Evolutionary conservation across 2,797 vertebrate species (phyloP).

Genomic region (Gymnocypris eckloni): DNA sequence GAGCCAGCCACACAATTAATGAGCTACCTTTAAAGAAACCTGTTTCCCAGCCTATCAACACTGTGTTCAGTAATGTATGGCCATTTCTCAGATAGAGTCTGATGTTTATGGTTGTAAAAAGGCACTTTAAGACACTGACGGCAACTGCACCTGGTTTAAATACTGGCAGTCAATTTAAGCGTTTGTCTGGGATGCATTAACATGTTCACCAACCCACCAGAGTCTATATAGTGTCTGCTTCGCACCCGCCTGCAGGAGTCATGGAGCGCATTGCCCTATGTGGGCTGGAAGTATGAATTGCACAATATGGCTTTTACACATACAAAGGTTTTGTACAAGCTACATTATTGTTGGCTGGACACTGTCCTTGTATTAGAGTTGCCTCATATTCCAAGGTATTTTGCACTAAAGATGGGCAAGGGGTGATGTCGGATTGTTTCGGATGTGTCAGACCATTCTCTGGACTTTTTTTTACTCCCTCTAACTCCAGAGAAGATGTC

Average conservation of each 20-base stretch:
- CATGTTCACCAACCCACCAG: constrained; percentile 53
- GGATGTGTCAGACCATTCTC: constrained; percentile 75
- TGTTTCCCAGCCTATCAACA: constrained; percentile 69
- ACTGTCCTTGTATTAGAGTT: constrained; percentile 86
- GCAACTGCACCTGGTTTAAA: constrained; percentile 75
- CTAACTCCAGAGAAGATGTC: constrained; percentile 82
- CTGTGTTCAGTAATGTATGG: neutral
- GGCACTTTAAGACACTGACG: constrained; percentile 68
- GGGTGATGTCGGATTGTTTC: constrained; percentile 75
- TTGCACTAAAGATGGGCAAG: constrained; percentile 65
- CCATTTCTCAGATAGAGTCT: constrained; percentile 43
- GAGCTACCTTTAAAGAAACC: neutral
- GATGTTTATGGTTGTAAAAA: constrained; percentile 63
- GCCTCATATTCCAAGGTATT: constrained; percentile 81
- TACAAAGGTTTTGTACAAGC: constrained; percentile 82
- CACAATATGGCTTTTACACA: constrained; percentile 71
- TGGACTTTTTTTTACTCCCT: constrained; percentile 84
- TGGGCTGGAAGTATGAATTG: constrained; percentile 48
- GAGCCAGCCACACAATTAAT: constrained; percentile 3
- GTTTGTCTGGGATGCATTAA: constrained; percentile 52
- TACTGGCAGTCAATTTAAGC: constrained; percentile 60
- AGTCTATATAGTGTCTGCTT: constrained; percentile 61
- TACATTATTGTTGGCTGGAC: constrained; percentile 82
- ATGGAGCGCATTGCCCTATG: constrained; percentile 52
- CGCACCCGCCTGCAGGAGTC: constrained; percentile 60